A percentile compares a stretch with the other conserved stretches of the same genome.
phyloP scores from a whole-genome alignment of 1,140 invertebrate species.

The Drosophila nigromelanica region DNA sequence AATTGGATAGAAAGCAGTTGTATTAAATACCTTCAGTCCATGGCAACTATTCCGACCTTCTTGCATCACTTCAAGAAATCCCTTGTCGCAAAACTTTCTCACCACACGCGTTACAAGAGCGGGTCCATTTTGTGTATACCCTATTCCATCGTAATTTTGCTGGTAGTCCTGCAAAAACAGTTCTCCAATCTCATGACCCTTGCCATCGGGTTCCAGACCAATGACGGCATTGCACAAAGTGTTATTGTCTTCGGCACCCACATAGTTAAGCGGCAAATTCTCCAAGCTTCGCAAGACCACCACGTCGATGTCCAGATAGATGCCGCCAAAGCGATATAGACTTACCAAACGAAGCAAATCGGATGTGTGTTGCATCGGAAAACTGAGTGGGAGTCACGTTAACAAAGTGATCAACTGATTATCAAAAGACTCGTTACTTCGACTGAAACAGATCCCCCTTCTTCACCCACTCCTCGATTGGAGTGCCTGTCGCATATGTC shows the following conservation, averaged over 20 bases:
- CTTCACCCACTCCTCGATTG: slow-evolving; percentile 86
- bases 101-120: slow-evolving; percentile 86
- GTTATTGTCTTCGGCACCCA: slow-evolving; percentile 85
- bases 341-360: slow-evolving; percentile 89
- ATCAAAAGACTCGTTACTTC: slow-evolving; percentile 64
- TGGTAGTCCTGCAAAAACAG: slow-evolving; percentile 86
- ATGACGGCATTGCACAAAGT: slow-evolving; percentile 88
- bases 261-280: slow-evolving; percentile 86
- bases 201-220: slow-evolving; percentile 85
- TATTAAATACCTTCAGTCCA: slow-evolving; percentile 87
- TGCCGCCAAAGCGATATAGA: slow-evolving; percentile 90
- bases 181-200: slow-evolving; percentile 86
- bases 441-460: slow-evolving; percentile 85
- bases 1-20: slow-evolving; percentile 87
- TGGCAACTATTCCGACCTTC: slow-evolving; percentile 84
- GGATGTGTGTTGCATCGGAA: slow-evolving; percentile 81
- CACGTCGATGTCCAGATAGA: slow-evolving; percentile 91
- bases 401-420: no score
- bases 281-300: slow-evolving; percentile 87
- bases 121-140: slow-evolving; percentile 90
- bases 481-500: slow-evolving; percentile 86
- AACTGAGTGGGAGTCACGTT: slow-evolving; percentile 1
- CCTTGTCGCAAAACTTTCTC: slow-evolving; percentile 85
- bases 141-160: slow-evolving; percentile 86
- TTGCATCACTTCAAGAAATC: slow-evolving; percentile 86